Percentiles rank a stretch among this genome's conserved stretches.
phyloP scores from a whole-genome alignment of 2,113 vertebrate species.

The Sander lucioperca region DNA sequence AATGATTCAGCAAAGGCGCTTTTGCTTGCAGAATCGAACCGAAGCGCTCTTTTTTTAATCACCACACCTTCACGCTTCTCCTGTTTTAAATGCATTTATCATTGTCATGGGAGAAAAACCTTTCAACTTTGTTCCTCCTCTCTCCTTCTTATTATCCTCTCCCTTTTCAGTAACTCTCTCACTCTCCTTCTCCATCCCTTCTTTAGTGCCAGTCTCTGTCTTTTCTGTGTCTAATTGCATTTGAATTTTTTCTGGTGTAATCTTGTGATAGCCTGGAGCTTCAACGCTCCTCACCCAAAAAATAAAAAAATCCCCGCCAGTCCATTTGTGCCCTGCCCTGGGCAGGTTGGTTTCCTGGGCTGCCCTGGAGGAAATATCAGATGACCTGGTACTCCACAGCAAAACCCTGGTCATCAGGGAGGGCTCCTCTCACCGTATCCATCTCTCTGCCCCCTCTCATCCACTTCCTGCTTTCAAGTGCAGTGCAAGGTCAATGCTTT shows the following conservation, averaged over 20 bases:
- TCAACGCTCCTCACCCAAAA: conserved; percentile 30
- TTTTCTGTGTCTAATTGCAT: conserved; percentile 80
- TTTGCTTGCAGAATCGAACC: conserved; percentile 72
- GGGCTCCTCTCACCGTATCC: conserved; percentile 73
- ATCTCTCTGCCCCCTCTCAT: conserved; percentile 61
- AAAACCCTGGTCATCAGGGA: conserved; percentile 80
- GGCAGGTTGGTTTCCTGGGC: conserved; percentile 82
- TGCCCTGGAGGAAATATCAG: conserved; percentile 87
- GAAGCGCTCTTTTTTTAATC: conserved; percentile 73
- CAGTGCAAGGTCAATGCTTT: conserved; percentile 84
- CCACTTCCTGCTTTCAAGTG: conserved; percentile 84
- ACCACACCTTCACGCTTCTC: conserved; percentile 68
- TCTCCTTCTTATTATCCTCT: conserved; percentile 57
- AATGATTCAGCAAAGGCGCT: conserved; percentile 67
- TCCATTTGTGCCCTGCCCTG: conserved; percentile 79
- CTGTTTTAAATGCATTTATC: conserved; percentile 77
- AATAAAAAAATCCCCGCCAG: conserved; percentile 50
- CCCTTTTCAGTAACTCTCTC: conserved; percentile 48
- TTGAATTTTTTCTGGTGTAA: conserved; percentile 72
- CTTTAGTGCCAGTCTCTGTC: conserved; percentile 60
- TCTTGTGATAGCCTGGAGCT: conserved; percentile 71
- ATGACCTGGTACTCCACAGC: conserved; percentile 81
- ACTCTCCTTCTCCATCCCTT: conserved; percentile 14
- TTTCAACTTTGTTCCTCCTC: conserved; percentile 52
- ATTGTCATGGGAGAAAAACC: conserved; percentile 64